These are phyloP conservation scores for Drosophila parabipectinata DNA, from an alignment of 1,140 invertebrate species.

Conservation along the genomic window DNA sequence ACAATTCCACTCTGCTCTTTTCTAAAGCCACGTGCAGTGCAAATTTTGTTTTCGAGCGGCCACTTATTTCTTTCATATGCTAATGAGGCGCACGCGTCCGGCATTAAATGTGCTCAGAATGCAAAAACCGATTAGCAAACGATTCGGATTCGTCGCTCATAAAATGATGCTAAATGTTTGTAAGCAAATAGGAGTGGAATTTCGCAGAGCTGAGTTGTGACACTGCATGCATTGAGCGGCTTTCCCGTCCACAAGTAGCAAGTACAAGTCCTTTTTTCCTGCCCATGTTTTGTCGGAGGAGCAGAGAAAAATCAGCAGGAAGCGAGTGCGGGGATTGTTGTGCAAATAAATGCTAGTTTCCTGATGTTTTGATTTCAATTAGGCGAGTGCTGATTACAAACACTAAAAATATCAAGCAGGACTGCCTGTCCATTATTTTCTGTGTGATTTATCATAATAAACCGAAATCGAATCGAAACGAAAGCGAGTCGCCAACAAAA, in stretches of 20 bases:
- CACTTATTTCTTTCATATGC: conserved; percentile 69
- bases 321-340: conserved; percentile 41
- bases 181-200: conserved; percentile 64
- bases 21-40: conserved; percentile 25
- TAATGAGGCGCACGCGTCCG: conserved; percentile 70
- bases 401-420: conserved; percentile 76
- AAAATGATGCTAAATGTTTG: conserved; percentile 74
- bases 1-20: conserved; percentile 1
- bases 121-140: conserved; percentile 73
- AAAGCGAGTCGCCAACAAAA: conserved; percentile 16
- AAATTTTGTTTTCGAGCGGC: conserved; percentile 12
- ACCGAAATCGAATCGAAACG: conserved; percentile 22
- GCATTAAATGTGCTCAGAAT: conserved; percentile 70
- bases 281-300: not conserved
- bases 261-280: conserved; percentile 34
- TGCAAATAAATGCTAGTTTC: conserved; percentile 59
- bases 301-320: not conserved
- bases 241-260: conserved; percentile 23
- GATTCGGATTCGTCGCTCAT: conserved; percentile 39
- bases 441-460: conserved; percentile 81
- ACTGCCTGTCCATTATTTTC: conserved; percentile 16
- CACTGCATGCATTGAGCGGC: conserved; percentile 40
- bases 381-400: conserved; percentile 61
- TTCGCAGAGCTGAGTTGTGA: conserved; percentile 28
- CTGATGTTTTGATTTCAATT: conserved; percentile 74